Conservation (phyloP, 2,113 vertebrate genomes). For the Daphoenositta chrysoptera region DNA sequence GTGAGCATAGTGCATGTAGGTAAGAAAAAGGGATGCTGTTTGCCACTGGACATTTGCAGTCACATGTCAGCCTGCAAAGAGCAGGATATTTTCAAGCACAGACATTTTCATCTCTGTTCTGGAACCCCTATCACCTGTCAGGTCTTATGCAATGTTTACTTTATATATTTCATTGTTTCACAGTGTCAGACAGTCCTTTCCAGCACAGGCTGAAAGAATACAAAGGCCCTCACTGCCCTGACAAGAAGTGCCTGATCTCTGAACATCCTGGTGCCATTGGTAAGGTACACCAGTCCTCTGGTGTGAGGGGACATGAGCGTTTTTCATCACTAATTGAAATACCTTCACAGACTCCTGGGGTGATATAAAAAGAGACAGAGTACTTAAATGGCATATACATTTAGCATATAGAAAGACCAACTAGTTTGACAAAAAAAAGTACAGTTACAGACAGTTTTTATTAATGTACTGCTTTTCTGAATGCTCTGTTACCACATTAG, state of each 20-base stretch:
- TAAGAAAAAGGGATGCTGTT: not conserved
- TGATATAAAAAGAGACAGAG: not conserved
- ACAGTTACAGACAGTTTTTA: not conserved
- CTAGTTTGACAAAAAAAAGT: not conserved
- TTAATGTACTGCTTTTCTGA: not conserved
- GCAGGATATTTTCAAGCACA: not conserved
- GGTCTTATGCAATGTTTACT: not conserved
- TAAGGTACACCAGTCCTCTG: rapidly evolving
- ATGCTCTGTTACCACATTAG: not conserved
- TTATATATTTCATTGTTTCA: not conserved
- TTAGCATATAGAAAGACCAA: not conserved
- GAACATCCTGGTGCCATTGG: not conserved
- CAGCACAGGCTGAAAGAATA: not conserved
- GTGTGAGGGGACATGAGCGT: not conserved
- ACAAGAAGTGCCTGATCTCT: not conserved
- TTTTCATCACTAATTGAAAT: not conserved
- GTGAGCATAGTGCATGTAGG: rapidly evolving
- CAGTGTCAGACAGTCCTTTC: not conserved
- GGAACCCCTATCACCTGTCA: not conserved
- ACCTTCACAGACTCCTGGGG: not conserved
- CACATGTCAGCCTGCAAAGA: not conserved
- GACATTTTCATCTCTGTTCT: not conserved
- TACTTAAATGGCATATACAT: not conserved
- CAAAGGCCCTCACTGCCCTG: not conserved
- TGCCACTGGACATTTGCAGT: not conserved